Conservation (phyloP, 2,113 vertebrate genomes). For the Ammodytes marinus region DNA sequence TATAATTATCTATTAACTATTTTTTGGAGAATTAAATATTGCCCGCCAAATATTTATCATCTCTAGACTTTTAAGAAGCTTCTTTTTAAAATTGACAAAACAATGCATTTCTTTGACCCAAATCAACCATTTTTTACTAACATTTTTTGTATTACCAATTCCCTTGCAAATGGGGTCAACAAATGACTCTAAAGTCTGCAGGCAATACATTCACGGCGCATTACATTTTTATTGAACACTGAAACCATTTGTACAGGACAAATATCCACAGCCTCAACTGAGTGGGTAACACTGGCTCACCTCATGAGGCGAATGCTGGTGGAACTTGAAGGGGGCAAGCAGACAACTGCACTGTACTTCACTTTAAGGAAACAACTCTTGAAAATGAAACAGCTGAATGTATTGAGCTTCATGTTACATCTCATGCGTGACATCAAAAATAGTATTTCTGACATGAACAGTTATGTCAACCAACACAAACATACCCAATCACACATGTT, state of each 20-base stretch:
- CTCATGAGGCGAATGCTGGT: constrained; percentile 66
- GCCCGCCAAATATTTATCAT: not conserved
- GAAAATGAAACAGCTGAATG: constrained; percentile 47
- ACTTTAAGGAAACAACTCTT: constrained; percentile 52
- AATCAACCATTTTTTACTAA: not conserved
- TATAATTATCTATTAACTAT: too few relatives aligned
- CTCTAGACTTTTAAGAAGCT: not conserved
- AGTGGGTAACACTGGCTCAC: constrained; percentile 63
- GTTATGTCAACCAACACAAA: constrained; percentile 60
- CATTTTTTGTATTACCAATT: not conserved
- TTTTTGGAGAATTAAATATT: not conserved
- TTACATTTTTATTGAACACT: constrained; percentile 71
- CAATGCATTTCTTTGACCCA: not conserved
- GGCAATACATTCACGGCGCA: constrained; percentile 39
- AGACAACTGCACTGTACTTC: constrained; percentile 59
- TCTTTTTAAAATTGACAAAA: not conserved
- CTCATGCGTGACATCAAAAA: constrained; percentile 80
- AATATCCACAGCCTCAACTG: constrained; percentile 61
- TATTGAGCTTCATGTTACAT: constrained; percentile 63
- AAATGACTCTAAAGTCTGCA: not conserved
- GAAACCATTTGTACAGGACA: constrained; percentile 71
- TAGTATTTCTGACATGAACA: constrained; percentile 66
- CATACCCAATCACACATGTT: constrained; percentile 48
- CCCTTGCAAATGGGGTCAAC: not conserved
- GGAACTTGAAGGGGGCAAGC: constrained; percentile 54